These are phyloP conservation scores for Perizoma affinitatum DNA, from an alignment of 2,888 invertebrate species.

Conservation along the genomic window DNA sequence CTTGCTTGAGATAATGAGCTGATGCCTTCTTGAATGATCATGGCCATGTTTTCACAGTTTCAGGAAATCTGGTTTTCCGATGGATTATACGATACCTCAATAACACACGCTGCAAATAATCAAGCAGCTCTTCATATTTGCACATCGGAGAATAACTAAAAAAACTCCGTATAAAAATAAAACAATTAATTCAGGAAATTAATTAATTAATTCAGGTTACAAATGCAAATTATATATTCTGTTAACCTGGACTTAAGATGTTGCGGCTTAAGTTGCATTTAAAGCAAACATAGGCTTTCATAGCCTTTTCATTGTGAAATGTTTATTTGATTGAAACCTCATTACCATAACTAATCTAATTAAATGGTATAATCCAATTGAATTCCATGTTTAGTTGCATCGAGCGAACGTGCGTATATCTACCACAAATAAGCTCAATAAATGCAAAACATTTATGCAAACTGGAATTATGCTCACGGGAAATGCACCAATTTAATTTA, in stretches of 20 bases:
- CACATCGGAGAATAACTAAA: neutral
- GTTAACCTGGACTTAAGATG: neutral
- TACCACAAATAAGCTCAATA: neutral
- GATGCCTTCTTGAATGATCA: neutral
- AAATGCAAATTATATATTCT: neutral
- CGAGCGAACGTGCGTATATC: neutral
- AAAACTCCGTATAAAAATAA: neutral
- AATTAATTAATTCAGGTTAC: no score
- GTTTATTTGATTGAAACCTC: neutral
- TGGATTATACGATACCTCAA: neutral
- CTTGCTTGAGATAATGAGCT: constrained; percentile 11
- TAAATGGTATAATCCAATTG: constrained; percentile 10
- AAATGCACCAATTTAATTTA: constrained; percentile 9
- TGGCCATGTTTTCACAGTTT: neutral
- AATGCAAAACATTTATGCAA: neutral
- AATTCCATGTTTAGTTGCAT: constrained; percentile 1
- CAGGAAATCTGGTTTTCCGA: neutral
- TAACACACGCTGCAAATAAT: neutral
- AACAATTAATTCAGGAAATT: neutral
- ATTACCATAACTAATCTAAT: constrained; percentile 2
- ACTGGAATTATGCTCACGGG: neutral
- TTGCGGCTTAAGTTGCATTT: neutral
- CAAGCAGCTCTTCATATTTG: neutral
- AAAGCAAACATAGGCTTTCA: constrained; percentile 6
- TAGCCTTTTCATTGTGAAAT: constrained; percentile 3